A percentile compares a stretch with the other conserved stretches of the same genome.
phyloP scores from a whole-genome alignment of 2,797 vertebrate species.

The Fratercula arctica region DNA sequence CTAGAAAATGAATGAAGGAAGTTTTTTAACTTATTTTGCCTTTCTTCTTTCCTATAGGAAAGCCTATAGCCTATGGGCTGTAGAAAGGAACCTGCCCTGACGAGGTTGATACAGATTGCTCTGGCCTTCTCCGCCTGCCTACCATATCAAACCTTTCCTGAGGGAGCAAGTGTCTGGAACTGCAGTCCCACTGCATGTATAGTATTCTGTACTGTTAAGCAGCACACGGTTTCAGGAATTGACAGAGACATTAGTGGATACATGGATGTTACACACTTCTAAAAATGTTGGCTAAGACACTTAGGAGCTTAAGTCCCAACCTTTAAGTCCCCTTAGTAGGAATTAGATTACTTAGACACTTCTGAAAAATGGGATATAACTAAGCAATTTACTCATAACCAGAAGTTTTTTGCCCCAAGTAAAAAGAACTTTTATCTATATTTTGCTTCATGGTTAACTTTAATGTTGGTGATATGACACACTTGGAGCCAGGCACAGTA shows the following conservation, averaged over 20 bases:
- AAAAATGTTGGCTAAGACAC: slow-evolving; percentile 52
- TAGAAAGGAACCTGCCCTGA: background rate
- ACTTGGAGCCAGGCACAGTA: background rate
- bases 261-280: slow-evolving; percentile 11
- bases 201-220: background rate
- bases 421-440: background rate
- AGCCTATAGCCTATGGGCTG: background rate
- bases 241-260: background rate
- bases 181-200: background rate
- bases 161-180: background rate
- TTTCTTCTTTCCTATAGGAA: background rate
- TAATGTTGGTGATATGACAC: background rate
- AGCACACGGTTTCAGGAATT: background rate
- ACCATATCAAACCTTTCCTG: background rate
- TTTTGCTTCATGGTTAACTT: background rate
- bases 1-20: background rate
- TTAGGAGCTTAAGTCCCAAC: slow-evolving; percentile 43
- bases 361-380: slow-evolving; percentile 35
- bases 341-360: slow-evolving; percentile 13
- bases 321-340: slow-evolving; percentile 43
- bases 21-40: background rate
- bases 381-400: background rate
- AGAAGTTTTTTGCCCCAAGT: background rate
- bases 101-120: fast-evolving
- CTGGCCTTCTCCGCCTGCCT: background rate